Evolutionary conservation across 2,888 invertebrate species (phyloP), one percentile per base, ranked within the genome.

Genomic region (Pollenia amentaria): DNA sequence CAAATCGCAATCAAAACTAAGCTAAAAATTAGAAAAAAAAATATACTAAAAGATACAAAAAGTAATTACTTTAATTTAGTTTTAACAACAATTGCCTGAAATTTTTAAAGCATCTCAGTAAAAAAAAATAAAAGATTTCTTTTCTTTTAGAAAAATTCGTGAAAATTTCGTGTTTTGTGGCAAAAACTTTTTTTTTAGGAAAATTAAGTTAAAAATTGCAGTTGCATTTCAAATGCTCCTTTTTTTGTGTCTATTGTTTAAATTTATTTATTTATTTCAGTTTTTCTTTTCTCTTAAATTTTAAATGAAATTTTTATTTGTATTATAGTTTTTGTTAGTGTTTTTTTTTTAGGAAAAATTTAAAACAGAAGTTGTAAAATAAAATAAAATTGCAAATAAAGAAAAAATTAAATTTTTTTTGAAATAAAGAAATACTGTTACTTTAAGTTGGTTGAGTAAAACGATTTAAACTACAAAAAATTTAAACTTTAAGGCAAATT

Each of bases 1-100:
- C 42, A 65, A 73, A 18, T 21, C 62, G n/a, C 62, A 55, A 44
- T 69, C 53, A 53, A 67, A 67, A 40, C 44, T 70, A 8, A 48
- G 38, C 16, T 44, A n/a, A 9, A 12, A 18, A 57, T 55, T 55
- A 42, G 51, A 40, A 51, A 21, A n/a, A 29, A 21, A 60, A 46
- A 29, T 1, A 72, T 44, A 10, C 8, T 14, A 48, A 53, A n/a
- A 46, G 2, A 44, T 55, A 77, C 8, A 67, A 46, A 46, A 16
- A 55, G 51, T 65, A 81, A 65, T 81, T 73, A 65, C 44, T 55
- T 67, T 38, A 53, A 62, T 72, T 80, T 80, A 46, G 69, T 70
- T 70, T 53, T 18, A 38, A 53, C 40, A 70, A 53, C 40, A 79
- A 79, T 62, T 79, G 60, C 10, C n/a, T n/a, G 10, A 16, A 51